These are phyloP conservation scores for Vipera latastei DNA, from an alignment of 2,797 vertebrate species.

Conservation along the genomic window DNA sequence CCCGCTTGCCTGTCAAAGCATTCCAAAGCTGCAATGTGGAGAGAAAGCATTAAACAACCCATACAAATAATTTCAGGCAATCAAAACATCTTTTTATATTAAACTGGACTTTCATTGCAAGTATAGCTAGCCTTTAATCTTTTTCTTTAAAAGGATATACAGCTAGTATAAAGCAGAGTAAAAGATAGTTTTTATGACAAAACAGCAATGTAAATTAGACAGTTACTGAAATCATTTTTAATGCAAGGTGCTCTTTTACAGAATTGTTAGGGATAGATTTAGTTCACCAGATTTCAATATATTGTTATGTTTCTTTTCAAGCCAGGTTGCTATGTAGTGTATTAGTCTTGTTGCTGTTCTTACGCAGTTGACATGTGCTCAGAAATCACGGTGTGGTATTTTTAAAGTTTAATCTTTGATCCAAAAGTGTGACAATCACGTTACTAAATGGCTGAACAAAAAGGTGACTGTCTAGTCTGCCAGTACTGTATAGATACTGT, in stretches of 20 bases:
- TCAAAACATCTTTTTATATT: not conserved
- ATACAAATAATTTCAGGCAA: not conserved
- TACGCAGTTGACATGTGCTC: not conserved
- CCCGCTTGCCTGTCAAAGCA: slow-evolving; percentile 74
- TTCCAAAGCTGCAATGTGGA: slow-evolving; percentile 83
- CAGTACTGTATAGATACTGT: not conserved
- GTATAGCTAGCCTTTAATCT: not conserved
- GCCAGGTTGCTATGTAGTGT: not conserved
- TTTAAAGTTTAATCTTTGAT: not conserved
- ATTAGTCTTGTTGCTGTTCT: not conserved
- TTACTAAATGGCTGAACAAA: not conserved
- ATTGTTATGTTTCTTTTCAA: not conserved
- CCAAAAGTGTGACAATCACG: not conserved
- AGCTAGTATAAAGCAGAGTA: not conserved
- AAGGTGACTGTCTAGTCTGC: not conserved
- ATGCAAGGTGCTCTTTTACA: not conserved
- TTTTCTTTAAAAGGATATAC: not conserved
- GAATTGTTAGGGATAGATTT: not conserved
- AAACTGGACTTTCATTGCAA: not conserved
- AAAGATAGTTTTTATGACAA: not conserved
- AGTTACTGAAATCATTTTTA: not conserved
- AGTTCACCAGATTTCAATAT: not conserved
- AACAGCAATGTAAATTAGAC: not conserved
- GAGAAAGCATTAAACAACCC: not conserved
- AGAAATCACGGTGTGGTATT: not conserved